Evolutionary conservation across 1,140 invertebrate species (phyloP), one percentile per base, ranked within the genome.

Genomic region (Saccostrea echinata): DNA sequence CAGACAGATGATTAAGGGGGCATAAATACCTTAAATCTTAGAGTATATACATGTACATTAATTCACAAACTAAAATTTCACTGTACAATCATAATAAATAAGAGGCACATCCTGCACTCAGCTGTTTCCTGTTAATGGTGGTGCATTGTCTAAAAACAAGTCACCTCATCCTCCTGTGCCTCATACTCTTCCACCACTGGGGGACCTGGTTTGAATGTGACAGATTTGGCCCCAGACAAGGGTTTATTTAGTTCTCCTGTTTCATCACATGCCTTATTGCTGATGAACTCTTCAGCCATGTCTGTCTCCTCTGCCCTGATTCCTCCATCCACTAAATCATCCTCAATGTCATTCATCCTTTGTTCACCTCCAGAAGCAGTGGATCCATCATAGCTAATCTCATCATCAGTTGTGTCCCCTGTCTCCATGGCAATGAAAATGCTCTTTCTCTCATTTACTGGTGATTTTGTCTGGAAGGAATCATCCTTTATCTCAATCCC

Each of bases 371-470:
- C 16, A 68, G 30, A 30, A 3, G 11, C 68, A 1, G 27, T 76
- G 16, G 68, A 76, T 13, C 16, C 68, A 30, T 76, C 68, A 76
- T 33, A 27, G 68, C 68, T 76, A 24, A 51, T 83, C 33, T 68
- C 35, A 53, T 84, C 80, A 64, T 88, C 88, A 83, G 61, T 64
- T 12, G 88, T 88, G n/a, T 82, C 84, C 11, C 88, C 88, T 0
- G 84, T 88, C 11, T 88, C 88, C 88, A 88, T 88, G 3, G 85
- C 76, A 68, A 88, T 61, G 18, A 16, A 30, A 16, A 76, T 12
- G 11, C 16, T 33, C 30, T 27, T 24, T 76, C 12, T 33, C 68
- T 76, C 68, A 76, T 76, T 33, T 16, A 9, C 68, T 76, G 68
- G 27, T 4, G 68, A 27, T 6, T 18, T 27, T 76, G 24, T 18